Percentiles rank a stretch among this genome's conserved stretches.
Conservation (phyloP, 2,888 invertebrate genomes). For the Camptogramma bilineatum region DNA sequence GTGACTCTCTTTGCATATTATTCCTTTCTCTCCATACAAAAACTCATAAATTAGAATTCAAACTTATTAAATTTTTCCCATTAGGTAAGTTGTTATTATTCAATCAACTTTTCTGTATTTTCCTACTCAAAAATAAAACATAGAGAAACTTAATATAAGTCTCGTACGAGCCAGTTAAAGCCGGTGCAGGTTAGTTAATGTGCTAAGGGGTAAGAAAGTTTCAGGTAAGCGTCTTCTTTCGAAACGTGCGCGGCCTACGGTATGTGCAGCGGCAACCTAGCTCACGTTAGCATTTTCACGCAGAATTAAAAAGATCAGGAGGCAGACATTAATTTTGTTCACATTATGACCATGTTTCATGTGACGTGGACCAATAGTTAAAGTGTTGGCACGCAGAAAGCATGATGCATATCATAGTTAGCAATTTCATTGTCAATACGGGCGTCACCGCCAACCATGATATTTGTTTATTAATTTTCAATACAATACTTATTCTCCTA, state of each 20-base stretch:
- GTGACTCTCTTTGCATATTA: slow-evolving; percentile 3
- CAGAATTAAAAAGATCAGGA: slow-evolving; percentile 6
- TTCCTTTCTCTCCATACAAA: background rate
- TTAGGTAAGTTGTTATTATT: background rate
- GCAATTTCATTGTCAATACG: too few relatives aligned
- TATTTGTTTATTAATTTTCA: too few relatives aligned
- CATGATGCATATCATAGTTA: too few relatives aligned
- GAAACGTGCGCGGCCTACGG: slow-evolving; percentile 76
- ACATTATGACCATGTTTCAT: too few relatives aligned
- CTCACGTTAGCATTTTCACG: slow-evolving; percentile 14
- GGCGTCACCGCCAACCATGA: too few relatives aligned
- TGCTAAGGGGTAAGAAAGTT: slow-evolving; percentile 82
- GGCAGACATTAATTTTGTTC: too few relatives aligned
- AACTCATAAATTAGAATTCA: background rate
- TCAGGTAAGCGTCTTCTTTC: slow-evolving; percentile 83
- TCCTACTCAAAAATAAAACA: slow-evolving; percentile 43
- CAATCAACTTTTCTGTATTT: background rate
- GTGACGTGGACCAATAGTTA: too few relatives aligned
- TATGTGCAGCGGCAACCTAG: slow-evolving; percentile 34
- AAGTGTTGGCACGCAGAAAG: too few relatives aligned
- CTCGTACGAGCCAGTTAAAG: slow-evolving; percentile 57
- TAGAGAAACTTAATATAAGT: slow-evolving; percentile 55
- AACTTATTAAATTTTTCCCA: background rate
- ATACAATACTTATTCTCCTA: too few relatives aligned
- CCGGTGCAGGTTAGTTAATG: slow-evolving; percentile 74